These are phyloP conservation scores for Lasioglossum leucozonium DNA, from an alignment of 2,888 invertebrate genomes.

Conservation along the genomic window DNA sequence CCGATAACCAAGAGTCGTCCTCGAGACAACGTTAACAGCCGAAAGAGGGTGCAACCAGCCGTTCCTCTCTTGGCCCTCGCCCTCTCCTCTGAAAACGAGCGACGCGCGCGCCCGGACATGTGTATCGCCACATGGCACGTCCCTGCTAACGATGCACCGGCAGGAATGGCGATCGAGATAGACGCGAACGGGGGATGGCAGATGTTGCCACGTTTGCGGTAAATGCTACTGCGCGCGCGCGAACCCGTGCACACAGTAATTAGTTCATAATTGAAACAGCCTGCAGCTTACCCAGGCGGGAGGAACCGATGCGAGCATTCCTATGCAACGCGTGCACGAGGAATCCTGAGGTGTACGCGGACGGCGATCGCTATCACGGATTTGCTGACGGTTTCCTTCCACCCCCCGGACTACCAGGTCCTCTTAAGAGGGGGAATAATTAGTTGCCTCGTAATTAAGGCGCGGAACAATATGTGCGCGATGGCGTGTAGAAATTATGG, in stretches of 20 bases:
- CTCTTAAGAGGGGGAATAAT: neutral
- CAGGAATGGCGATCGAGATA: constrained; percentile 43
- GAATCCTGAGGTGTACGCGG: neutral
- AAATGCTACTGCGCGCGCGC: constrained; percentile 72
- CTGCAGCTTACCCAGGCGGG: constrained; percentile 21
- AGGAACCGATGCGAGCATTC: constrained; percentile 26
- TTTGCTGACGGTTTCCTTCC: neutral
- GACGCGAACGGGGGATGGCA: constrained; percentile 74
- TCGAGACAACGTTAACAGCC: constrained; percentile 36
- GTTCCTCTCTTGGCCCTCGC: neutral
- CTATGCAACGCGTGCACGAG: constrained; percentile 4
- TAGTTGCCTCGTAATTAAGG: constrained; percentile 5
- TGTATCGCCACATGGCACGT: constrained; percentile 77
- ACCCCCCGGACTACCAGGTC: no score
- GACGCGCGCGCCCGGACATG: constrained; percentile 53
- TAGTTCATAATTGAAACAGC: constrained; percentile 79
- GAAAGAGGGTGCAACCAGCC: constrained; percentile 40
- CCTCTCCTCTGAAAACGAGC: neutral
- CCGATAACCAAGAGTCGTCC: constrained; percentile 47
- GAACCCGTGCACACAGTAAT: constrained; percentile 70
- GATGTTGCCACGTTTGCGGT: constrained; percentile 76
- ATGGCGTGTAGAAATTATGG: neutral
- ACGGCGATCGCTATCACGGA: neutral
- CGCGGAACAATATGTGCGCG: neutral
- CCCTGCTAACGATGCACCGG: constrained; percentile 69